Conservation (phyloP, 64 coral and sea anemone genomes). For the Montipora foliosa region DNA sequence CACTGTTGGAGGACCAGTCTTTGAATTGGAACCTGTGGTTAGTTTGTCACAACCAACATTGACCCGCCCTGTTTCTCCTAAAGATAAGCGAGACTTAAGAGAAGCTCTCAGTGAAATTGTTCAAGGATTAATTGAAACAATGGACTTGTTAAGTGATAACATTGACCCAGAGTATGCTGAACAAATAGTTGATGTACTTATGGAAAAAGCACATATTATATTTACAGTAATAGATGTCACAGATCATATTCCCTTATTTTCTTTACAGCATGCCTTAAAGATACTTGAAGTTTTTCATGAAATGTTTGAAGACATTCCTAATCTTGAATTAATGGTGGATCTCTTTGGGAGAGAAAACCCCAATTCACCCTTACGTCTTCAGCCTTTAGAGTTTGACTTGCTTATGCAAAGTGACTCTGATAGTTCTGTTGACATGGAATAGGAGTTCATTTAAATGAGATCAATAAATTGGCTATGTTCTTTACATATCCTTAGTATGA, state of each 20-base stretch:
- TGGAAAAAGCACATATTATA: slow-evolving; percentile 16
- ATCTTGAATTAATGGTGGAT: slow-evolving; percentile 50
- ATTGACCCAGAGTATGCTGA: slow-evolving; percentile 12
- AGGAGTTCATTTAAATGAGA: slow-evolving; percentile 19
- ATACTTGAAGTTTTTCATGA: slow-evolving; percentile 50
- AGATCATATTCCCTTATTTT: slow-evolving; percentile 43
- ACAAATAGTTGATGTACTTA: slow-evolving; percentile 13
- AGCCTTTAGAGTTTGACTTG: too few relatives aligned
- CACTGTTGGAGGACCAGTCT: slow-evolving; percentile 6
- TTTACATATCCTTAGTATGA: neutral
- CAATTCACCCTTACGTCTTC: too few relatives aligned
- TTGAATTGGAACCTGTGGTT: neutral
- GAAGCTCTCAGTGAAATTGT: slow-evolving; percentile 48
- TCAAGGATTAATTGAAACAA: slow-evolving; percentile 21
- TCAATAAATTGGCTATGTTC: too few relatives aligned
- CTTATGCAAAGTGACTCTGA: neutral
- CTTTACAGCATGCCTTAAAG: slow-evolving; percentile 55
- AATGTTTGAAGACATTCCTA: slow-evolving; percentile 53
- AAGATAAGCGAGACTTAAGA: slow-evolving; percentile 53
- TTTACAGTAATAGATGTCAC: slow-evolving; percentile 49
- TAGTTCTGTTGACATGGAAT: neutral
- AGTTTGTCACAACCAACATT: neutral
- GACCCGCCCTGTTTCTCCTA: slow-evolving; percentile 22
- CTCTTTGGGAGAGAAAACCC: slow-evolving; percentile 10
- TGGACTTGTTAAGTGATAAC: slow-evolving; percentile 44